These are phyloP conservation scores for Drosophila micromelanica DNA, from an alignment of 1,140 invertebrate genomes.

Conservation along the genomic window DNA sequence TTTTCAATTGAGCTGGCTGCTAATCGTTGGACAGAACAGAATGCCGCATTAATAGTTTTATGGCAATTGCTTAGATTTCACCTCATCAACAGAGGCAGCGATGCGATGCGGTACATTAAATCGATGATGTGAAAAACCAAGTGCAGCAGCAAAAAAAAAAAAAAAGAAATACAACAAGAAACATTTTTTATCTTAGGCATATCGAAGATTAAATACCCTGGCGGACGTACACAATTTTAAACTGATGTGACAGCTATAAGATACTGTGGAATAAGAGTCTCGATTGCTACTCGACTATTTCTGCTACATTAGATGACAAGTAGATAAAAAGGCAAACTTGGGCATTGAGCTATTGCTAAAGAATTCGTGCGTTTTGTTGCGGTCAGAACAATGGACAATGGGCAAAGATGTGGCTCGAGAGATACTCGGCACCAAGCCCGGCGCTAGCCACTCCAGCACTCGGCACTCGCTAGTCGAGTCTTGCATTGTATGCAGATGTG, in stretches of 20 bases:
- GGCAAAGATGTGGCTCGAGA: constrained; percentile 23
- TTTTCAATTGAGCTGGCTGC: constrained; percentile 59
- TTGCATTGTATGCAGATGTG: constrained; percentile 68
- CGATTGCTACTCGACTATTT: too few relatives aligned
- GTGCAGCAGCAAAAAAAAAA: constrained; percentile 20
- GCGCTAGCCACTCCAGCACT: too few relatives aligned
- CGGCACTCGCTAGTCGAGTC: too few relatives aligned
- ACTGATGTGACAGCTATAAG: too few relatives aligned
- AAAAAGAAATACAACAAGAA: not conserved
- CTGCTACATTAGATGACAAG: too few relatives aligned
- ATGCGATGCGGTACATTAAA: constrained; percentile 72
- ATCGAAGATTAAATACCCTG: too few relatives aligned
- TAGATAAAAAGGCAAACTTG: not conserved
- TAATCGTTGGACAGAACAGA: constrained; percentile 14
- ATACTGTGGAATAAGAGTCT: too few relatives aligned
- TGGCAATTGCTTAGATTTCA: constrained; percentile 66
- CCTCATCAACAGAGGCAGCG: constrained; percentile 78
- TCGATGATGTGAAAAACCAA: constrained; percentile 79
- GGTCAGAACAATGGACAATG: constrained; percentile 61
- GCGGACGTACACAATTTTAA: too few relatives aligned
- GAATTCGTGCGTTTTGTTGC: constrained; percentile 33
- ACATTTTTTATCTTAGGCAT: not conserved
- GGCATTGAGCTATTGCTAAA: constrained; percentile 24
- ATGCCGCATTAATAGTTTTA: constrained; percentile 39
- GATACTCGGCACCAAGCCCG: constrained; percentile 11